Percentiles rank a stretch among this genome's conserved stretches.
These are phyloP conservation scores for Papilio aristodemus DNA, from an alignment of 1,140 invertebrate species.

Conservation along the genomic window DNA sequence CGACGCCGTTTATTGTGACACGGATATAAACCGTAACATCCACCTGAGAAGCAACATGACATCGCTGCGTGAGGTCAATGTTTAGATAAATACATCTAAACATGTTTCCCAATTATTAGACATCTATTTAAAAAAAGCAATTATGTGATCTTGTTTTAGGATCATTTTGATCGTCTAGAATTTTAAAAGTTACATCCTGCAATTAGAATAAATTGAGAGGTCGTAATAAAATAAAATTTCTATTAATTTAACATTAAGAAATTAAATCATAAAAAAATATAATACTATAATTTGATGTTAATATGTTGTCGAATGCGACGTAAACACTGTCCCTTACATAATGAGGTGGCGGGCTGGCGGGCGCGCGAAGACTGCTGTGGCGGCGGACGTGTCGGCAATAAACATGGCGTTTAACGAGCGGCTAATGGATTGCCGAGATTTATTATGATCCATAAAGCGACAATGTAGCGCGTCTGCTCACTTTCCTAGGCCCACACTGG, in stretches of 20 bases:
- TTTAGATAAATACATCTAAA: too few species aligned
- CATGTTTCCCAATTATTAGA: too few species aligned
- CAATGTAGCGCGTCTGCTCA: not conserved
- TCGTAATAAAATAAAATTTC: not conserved
- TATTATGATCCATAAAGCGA: slow-evolving; percentile 29
- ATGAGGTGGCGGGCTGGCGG: not conserved
- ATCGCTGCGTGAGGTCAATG: too few species aligned
- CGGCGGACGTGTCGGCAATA: slow-evolving; percentile 27
- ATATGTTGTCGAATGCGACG: not conserved
- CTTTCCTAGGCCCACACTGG: not conserved
- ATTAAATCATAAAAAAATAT: slow-evolving; percentile 11
- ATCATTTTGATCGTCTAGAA: too few species aligned
- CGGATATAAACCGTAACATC: not conserved
- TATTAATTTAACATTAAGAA: not conserved
- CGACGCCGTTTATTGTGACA: not conserved
- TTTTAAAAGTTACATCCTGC: not conserved
- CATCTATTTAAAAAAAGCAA: too few species aligned
- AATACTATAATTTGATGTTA: slow-evolving; percentile 5
- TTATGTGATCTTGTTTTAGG: too few species aligned
- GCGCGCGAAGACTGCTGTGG: not conserved
- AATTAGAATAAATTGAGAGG: not conserved
- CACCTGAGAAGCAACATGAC: not conserved
- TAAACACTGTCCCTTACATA: slow-evolving; percentile 10
- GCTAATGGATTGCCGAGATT: slow-evolving; percentile 32
- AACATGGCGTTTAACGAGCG: slow-evolving; percentile 29